Evolutionary conservation across 2,888 invertebrate genomes (phyloP).

Genomic region (Heliconius erato): DNA sequence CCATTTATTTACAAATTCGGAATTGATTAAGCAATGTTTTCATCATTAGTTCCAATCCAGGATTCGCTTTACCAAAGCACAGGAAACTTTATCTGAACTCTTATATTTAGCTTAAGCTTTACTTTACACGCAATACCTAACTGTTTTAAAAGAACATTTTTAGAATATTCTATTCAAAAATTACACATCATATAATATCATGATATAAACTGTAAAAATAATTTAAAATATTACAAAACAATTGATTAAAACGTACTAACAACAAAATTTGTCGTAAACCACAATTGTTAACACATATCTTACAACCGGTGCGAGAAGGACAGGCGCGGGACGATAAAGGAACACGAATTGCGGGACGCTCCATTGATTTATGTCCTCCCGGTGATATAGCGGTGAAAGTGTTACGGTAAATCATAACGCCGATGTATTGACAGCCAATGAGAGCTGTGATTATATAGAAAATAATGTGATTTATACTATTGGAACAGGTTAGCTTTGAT

Average conservation of each 20-base stretch:
- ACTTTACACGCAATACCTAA: no score
- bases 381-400: constrained; percentile 73
- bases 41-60: no score
- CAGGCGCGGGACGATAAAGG: constrained; percentile 38
- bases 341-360: constrained; percentile 52
- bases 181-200: no score
- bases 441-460: constrained; percentile 72
- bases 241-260: neutral
- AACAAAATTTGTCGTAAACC: neutral
- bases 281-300: constrained; percentile 39
- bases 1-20: no score
- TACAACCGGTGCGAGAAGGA: constrained; percentile 34
- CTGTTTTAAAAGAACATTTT: no score
- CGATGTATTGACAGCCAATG: constrained; percentile 81
- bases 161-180: no score
- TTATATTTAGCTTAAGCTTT: no score
- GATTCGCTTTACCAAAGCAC: no score
- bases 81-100: no score
- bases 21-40: no score
- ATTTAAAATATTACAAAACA: neutral
- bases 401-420: constrained; percentile 79
- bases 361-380: constrained; percentile 79
- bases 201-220: no score
- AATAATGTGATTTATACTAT: constrained; percentile 65
- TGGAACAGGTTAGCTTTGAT: constrained; percentile 44